phyloP scores from a whole-genome alignment of 1,140 invertebrate species.

The Batillaria attramentaria region DNA sequence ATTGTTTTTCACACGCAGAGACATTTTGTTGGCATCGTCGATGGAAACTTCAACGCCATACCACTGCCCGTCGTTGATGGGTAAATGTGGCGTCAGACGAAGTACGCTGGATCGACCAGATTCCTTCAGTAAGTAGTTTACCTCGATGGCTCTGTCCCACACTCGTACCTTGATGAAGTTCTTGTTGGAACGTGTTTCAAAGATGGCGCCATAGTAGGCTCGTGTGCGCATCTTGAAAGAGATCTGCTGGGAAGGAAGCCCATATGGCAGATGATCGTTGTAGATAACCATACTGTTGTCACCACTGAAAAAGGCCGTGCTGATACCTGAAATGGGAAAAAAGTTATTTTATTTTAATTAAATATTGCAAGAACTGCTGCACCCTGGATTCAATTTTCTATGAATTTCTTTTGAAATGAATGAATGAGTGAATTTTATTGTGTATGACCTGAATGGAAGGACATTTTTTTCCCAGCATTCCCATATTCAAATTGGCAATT shows the following conservation, averaged over 20 bases:
- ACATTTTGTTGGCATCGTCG: not conserved
- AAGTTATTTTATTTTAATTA: not conserved
- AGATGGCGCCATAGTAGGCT: constrained; percentile 50
- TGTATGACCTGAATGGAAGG: no score
- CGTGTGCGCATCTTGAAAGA: constrained; percentile 58
- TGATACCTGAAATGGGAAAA: constrained; percentile 45
- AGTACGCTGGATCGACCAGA: constrained; percentile 17
- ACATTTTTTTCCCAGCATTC: not conserved
- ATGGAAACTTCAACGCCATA: constrained; percentile 18
- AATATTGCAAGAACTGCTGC: no score
- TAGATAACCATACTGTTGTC: constrained; percentile 40
- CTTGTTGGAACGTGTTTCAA: constrained; percentile 35
- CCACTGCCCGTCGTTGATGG: constrained; percentile 39
- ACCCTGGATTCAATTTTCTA: no score
- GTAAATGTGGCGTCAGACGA: not conserved
- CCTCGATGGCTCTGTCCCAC: constrained; percentile 33
- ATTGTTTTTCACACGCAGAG: not conserved
- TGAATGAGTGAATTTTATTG: not conserved
- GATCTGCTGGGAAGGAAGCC: constrained; percentile 29
- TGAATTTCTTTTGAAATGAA: no score
- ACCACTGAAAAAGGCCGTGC: constrained; percentile 55
- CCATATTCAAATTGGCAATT: not conserved
- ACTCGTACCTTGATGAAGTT: constrained; percentile 40
- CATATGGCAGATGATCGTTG: not conserved
- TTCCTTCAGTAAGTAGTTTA: constrained; percentile 42